These are phyloP conservation scores for Schrankia costaestrigalis DNA, from an alignment of 2,888 invertebrate genomes.

Conservation along the genomic window DNA sequence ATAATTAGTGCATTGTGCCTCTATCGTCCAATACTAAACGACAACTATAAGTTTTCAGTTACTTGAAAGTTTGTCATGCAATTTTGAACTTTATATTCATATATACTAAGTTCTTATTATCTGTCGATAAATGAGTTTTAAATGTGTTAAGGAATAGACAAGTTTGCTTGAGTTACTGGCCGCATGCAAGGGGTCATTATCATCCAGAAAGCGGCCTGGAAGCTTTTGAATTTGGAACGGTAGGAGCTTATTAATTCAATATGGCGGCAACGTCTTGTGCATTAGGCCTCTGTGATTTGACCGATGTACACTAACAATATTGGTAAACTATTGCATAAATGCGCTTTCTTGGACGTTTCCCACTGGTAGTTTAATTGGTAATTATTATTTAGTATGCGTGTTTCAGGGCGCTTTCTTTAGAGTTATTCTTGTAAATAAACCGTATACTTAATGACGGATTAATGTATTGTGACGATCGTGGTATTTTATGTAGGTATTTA, in stretches of 20 bases:
- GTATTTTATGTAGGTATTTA: no score
- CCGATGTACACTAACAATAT: slow-evolving; percentile 22
- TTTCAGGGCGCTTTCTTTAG: no score
- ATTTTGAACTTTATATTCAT: slow-evolving; percentile 30
- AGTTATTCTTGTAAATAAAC: no score
- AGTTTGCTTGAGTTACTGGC: slow-evolving; percentile 69
- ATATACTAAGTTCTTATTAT: slow-evolving; percentile 10
- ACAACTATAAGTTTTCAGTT: slow-evolving; percentile 22
- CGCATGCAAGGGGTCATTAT: slow-evolving; percentile 63
- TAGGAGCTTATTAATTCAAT: slow-evolving; percentile 59
- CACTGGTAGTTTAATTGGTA: no score
- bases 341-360: no score
- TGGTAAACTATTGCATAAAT: slow-evolving; percentile 16
- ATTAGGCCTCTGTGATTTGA: slow-evolving; percentile 36
- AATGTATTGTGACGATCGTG: no score
- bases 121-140: slow-evolving; percentile 2
- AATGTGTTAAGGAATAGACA: slow-evolving; percentile 44
- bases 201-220: slow-evolving; percentile 56
- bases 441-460: no score
- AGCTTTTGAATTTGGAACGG: slow-evolving; percentile 58
- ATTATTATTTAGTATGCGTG: no score
- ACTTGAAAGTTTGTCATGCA: slow-evolving; percentile 8
- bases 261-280: slow-evolving; percentile 40
- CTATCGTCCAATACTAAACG: slow-evolving; percentile 55
- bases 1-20: slow-evolving; percentile 77